These are phyloP conservation scores for Lichenostomus cassidix DNA, from an alignment of 2,113 vertebrate species.

Conservation along the genomic window DNA sequence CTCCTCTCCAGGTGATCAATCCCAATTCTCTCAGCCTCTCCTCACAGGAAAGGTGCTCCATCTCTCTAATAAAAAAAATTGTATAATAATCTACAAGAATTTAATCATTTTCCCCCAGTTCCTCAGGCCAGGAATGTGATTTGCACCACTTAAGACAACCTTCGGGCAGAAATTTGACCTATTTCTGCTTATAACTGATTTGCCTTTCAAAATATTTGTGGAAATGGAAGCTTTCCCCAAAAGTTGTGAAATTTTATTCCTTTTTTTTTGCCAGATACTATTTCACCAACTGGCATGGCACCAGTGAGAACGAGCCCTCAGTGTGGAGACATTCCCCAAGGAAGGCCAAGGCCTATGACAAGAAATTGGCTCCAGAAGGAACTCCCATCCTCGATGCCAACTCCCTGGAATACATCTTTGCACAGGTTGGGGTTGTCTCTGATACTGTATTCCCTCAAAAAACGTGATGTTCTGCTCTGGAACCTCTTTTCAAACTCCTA, in stretches of 20 bases:
- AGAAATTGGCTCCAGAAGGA: conserved; percentile 81
- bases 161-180: background rate
- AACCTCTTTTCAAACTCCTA: background rate
- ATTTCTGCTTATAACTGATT: background rate
- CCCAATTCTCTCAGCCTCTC: background rate
- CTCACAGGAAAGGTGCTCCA: background rate
- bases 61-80: background rate
- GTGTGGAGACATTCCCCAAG: conserved; percentile 91
- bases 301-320: conserved; percentile 85
- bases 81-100: background rate
- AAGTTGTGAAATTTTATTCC: background rate
- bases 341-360: conserved; percentile 80
- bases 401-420: conserved; percentile 92
- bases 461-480: fast-evolving
- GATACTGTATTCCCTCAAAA: background rate
- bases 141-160: background rate
- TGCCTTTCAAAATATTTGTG: background rate
- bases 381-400: conserved; percentile 86
- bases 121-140: background rate
- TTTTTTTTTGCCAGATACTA: conserved; percentile 81
- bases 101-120: background rate
- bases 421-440: conserved; percentile 79
- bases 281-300: conserved; percentile 97
- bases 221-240: background rate
- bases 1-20: background rate